Base-by-base conservation (phyloP, 2,113 vertebrate genomes). In the Emydura subglobosa region DNA sequence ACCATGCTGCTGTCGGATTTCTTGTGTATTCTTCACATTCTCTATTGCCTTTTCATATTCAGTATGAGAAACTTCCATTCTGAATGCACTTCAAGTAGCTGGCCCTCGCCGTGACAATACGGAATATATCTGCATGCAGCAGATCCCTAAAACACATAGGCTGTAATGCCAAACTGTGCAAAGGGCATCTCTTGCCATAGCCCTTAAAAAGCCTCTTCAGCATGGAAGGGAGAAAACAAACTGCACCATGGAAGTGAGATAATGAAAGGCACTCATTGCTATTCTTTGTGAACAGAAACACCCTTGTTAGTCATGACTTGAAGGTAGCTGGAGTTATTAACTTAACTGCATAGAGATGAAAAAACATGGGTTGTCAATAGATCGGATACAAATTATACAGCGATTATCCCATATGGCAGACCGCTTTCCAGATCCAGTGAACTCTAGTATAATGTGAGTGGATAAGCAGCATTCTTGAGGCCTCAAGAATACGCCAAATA, bases 121-220 rank as follows among this genome's bases (percentile, higher is more conserved):
- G 91, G 47, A 93, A 85, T 82, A 91, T 92, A 96, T 97, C 87
- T 83, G 87, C 92, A 95, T 93, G 90, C 82, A 90, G 80, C 91
- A 92, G 94, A 83, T 80, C 92, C 93, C 31, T 13, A 50, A 72
- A 84, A 82, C 86, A 79, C 79, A 80, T 27, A 44, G 50, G 79
- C n/a, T 87, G 86, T 79, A 92, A 91, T 4, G 6, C 50, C 19
- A 6, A 27, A 55, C 65, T 84, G 55, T 5, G 3, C 6, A 19
- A 78, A 85, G 82, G 85, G 59, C 29, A 86, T 44, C 31, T 68
- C 2, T 0, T 59, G 25, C 39, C 84, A 54, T 47, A 31, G 39
- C 79, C 90, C 83, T 90, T 79, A 61, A 54, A 55, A 92, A 85
- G 79, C 59, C 10, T 84, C 49, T 68, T 89, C 4, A 0, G 78